phyloP scores from a whole-genome alignment of 1,140 invertebrate genomes.

The Bombyx mori region ASM3026992v2 NC_085112.1:11870501-11871000 shows the following conservation, averaged over 20 bases:
- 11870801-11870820: slow-evolving; percentile 60
- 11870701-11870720: slow-evolving; percentile 68
- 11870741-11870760: slow-evolving; percentile 42
- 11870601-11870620: slow-evolving; percentile 67
- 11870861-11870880: too few relatives aligned
- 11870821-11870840: slow-evolving; percentile 30
- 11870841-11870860: too few relatives aligned
- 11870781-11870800: slow-evolving; percentile 47
- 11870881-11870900: too few relatives aligned
- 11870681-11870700: slow-evolving; percentile 67
- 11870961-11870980: too few relatives aligned
- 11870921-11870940: too few relatives aligned
- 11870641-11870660: slow-evolving; percentile 32
- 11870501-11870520: too few relatives aligned
- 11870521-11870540: too few relatives aligned
- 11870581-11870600: slow-evolving; percentile 31
- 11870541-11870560: too few relatives aligned
- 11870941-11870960: too few relatives aligned
- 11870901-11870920: too few relatives aligned
- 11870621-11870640: slow-evolving; percentile 62
- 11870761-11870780: slow-evolving; percentile 65
- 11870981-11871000: slow-evolving; percentile 8
- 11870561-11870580: background rate
- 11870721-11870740: slow-evolving; percentile 64
- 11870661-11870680: slow-evolving; percentile 52